Evolutionary conservation across 1,140 invertebrate genomes (phyloP).

Genomic region (Heliothis virescens): DNA sequence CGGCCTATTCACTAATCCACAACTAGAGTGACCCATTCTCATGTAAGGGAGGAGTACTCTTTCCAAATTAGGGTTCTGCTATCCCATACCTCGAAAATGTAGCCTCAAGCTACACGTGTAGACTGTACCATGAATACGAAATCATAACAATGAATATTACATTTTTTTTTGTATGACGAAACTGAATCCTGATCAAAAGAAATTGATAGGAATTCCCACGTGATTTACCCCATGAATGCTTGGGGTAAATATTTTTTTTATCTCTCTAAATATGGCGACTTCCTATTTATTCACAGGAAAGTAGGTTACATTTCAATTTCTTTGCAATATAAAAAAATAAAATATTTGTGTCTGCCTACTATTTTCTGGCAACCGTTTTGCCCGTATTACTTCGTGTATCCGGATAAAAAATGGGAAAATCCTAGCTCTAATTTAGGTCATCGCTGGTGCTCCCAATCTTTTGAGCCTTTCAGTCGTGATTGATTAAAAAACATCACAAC

Average conservation of each 20-base stretch:
- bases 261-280: neutral
- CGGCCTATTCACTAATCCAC: too few species aligned
- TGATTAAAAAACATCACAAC: too few species aligned
- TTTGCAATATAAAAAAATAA: constrained; percentile 10
- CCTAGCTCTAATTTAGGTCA: too few species aligned
- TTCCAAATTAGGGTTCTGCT: neutral
- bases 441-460: too few species aligned
- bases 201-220: constrained; percentile 38
- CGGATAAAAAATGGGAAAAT: too few species aligned
- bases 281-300: constrained; percentile 8
- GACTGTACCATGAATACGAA: constrained; percentile 20
- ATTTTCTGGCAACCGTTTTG: too few species aligned
- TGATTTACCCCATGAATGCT: constrained; percentile 29
- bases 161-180: constrained; percentile 28
- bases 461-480: too few species aligned
- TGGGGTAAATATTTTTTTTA: constrained; percentile 30
- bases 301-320: constrained; percentile 5
- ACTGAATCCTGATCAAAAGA: constrained; percentile 38
- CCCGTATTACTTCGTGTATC: too few species aligned
- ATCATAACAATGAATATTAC: constrained; percentile 35
- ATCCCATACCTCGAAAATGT: neutral
- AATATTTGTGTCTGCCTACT: too few species aligned
- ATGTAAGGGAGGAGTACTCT: too few species aligned
- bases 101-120: constrained; percentile 6
- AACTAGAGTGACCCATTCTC: too few species aligned